Conservation (phyloP, 2,113 vertebrate species). For the Probosciger aterrimus region DNA sequence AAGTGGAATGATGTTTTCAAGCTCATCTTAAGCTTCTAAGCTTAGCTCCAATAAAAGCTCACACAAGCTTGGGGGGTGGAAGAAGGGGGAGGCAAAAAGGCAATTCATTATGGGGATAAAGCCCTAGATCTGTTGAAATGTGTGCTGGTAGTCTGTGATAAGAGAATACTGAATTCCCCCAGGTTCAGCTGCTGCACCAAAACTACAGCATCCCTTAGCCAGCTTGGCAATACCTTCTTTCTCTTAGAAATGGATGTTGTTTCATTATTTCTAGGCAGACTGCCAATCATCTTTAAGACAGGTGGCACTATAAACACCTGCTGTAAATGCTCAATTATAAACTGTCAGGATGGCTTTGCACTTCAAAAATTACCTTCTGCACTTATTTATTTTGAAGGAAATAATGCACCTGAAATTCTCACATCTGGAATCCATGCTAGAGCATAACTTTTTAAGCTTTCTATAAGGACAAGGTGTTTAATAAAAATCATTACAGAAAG, state of each 20-base stretch:
- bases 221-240: neutral
- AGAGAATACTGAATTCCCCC: neutral
- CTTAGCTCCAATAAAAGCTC: neutral
- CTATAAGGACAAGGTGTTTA: neutral
- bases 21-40: neutral
- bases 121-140: neutral
- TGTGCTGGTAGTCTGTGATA: neutral
- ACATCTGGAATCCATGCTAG: neutral
- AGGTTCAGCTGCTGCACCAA: neutral
- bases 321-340: neutral
- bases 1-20: neutral
- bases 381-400: neutral
- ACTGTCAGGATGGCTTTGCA: neutral
- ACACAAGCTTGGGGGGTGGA: neutral
- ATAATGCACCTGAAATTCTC: neutral
- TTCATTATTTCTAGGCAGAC: neutral
- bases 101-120: neutral
- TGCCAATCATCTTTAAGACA: neutral
- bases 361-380: neutral
- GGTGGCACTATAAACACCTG: neutral
- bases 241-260: neutral
- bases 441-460: neutral
- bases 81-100: neutral
- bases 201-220: neutral
- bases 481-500: neutral